Evolutionary conservation across 2,888 invertebrate species (phyloP).

Genomic region (Stomorhina lunata): DNA sequence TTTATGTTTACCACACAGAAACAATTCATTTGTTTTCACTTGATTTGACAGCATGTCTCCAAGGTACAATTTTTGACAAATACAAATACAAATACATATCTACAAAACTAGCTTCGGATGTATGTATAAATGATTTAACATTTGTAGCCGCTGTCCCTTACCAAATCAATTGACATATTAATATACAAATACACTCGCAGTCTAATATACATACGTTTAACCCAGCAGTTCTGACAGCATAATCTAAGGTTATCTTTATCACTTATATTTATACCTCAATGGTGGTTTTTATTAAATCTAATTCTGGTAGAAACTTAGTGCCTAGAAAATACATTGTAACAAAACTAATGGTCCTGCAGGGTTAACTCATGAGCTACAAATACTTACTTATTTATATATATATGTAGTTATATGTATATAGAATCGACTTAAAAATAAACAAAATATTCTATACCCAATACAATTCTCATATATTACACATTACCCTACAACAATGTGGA

Average conservation of each 20-base stretch:
- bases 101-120: neutral
- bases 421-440: constrained; percentile 43
- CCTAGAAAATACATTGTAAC: too few relatives aligned
- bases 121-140: neutral
- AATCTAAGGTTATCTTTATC: too few relatives aligned
- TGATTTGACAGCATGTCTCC: constrained; percentile 66
- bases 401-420: constrained; percentile 9
- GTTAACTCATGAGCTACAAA: neutral
- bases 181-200: neutral
- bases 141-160: constrained; percentile 41
- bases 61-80: constrained; percentile 62
- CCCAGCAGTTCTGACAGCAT: too few relatives aligned
- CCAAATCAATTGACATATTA: constrained; percentile 30
- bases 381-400: constrained; percentile 17
- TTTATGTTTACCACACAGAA: constrained; percentile 37
- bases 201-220: neutral
- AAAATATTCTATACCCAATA: neutral
- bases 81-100: constrained; percentile 18
- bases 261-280: too few relatives aligned
- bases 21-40: constrained; percentile 64
- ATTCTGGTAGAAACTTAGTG: too few relatives aligned
- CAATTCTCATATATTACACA: neutral
- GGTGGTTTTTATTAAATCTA: too few relatives aligned
- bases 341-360: too few relatives aligned
- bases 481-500: constrained; percentile 10